A percentile compares a stretch with the other conserved stretches of the same genome.
Evolutionary conservation across 2,797 vertebrate genomes (phyloP).

Genomic region (Pseudocheirus occidentalis): DNA sequence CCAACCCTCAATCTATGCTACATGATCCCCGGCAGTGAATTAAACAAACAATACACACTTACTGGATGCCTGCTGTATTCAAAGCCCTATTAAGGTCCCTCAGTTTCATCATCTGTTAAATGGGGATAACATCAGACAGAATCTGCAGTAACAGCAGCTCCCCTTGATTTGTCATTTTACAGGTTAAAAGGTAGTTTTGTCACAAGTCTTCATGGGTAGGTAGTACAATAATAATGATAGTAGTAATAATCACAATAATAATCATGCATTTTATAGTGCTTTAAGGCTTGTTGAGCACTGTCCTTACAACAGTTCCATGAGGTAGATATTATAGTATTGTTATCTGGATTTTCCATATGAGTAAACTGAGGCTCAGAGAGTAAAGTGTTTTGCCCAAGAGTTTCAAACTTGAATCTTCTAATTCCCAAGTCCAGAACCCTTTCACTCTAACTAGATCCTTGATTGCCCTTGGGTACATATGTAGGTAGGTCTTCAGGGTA

Average conservation of each 20-base stretch:
- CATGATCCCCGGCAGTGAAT: neutral
- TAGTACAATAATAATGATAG: neutral
- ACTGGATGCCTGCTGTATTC: neutral
- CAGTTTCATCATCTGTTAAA: neutral
- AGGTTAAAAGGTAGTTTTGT: neutral
- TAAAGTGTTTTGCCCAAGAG: neutral
- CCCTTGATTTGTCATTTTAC: neutral
- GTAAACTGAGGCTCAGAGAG: neutral
- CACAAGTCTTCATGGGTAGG: neutral
- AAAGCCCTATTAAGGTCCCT: neutral
- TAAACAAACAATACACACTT: slow-evolving; percentile 1
- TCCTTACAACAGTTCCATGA: neutral
- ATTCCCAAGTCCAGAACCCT: neutral
- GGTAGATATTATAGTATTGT: neutral
- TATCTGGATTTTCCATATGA: neutral
- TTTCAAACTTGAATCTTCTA: neutral
- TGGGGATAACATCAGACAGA: neutral
- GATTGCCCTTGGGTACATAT: neutral
- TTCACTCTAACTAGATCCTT: neutral
- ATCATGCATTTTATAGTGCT: neutral
- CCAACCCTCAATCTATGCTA: neutral
- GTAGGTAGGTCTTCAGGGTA: neutral
- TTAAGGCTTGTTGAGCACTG: neutral
- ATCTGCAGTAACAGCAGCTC: neutral
- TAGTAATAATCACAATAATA: neutral